These are phyloP conservation scores for Papilio xuthus DNA, from an alignment of 1,140 invertebrate species.

Conservation along the genomic window DNA sequence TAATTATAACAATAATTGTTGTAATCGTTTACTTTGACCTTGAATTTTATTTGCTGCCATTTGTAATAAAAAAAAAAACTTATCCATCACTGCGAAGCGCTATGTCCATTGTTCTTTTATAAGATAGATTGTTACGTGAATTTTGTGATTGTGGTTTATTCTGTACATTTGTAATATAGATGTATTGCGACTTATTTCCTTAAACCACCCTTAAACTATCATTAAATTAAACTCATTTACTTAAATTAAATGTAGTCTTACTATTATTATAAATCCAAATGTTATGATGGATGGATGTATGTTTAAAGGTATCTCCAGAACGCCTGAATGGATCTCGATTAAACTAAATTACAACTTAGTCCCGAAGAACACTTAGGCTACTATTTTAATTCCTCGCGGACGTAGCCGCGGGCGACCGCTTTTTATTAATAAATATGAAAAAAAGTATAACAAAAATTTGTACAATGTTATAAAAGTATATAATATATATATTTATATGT, in stretches of 20 bases:
- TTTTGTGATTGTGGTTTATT: constrained; percentile 23
- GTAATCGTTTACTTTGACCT: constrained; percentile 44
- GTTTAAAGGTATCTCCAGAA: too few species aligned
- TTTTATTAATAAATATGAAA: not conserved
- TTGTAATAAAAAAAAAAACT: constrained; percentile 41
- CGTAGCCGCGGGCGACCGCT: too few species aligned
- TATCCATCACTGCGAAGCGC: constrained; percentile 37
- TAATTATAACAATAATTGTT: constrained; percentile 46
- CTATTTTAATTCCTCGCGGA: too few species aligned
- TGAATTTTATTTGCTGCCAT: constrained; percentile 44
- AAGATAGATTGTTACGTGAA: constrained; percentile 34
- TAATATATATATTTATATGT: not conserved
- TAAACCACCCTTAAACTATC: not conserved
- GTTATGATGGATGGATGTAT: too few species aligned
- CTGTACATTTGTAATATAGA: not conserved
- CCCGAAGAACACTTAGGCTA: too few species aligned
- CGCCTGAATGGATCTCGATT: too few species aligned
- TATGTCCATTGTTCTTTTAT: constrained; percentile 46
- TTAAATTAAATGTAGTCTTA: too few species aligned
- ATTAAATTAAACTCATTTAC: too few species aligned
- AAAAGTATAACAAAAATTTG: not conserved
- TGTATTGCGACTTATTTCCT: not conserved
- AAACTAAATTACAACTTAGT: too few species aligned
- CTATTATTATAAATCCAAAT: too few species aligned
- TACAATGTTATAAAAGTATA: not conserved